phyloP scores from a whole-genome alignment of 2,113 vertebrate genomes.

The Phylloscopus trochiloides region DNA sequence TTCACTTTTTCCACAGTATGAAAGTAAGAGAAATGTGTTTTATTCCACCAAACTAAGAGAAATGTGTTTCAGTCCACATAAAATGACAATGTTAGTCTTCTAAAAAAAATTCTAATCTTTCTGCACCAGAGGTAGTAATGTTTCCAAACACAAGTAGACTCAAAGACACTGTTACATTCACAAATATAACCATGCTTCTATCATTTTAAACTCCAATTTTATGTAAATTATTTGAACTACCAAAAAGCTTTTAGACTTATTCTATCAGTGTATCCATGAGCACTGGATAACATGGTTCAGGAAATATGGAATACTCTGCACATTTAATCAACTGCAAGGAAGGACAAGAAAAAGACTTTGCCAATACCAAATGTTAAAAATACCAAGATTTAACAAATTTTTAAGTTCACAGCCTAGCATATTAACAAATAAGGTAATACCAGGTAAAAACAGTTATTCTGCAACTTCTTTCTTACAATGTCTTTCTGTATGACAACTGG shows the following conservation, averaged over 20 bases:
- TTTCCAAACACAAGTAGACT: not conserved
- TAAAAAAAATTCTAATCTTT: not conserved
- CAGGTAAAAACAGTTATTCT: not conserved
- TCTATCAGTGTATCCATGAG: not conserved
- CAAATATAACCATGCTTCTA: not conserved
- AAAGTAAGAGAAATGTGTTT: not conserved
- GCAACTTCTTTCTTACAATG: not conserved
- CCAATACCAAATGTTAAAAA: not conserved
- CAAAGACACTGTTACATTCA: not conserved
- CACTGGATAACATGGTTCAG: not conserved
- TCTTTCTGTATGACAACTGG: not conserved
- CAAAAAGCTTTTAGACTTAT: not conserved
- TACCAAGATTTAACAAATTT: not conserved
- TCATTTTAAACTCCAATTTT: not conserved
- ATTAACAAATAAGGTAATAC: not conserved
- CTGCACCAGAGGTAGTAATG: not conserved
- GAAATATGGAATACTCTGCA: not conserved
- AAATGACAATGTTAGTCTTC: not conserved
- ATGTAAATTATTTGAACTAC: not conserved
- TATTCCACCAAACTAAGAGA: not conserved
- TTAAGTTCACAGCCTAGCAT: not conserved
- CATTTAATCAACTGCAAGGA: not conserved
- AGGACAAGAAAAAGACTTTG: not conserved
- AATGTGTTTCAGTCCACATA: not conserved
- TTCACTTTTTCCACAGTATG: not conserved